Evolutionary conservation across 1,140 invertebrate genomes (phyloP).

Genomic region (Aphidius gifuensis): DNA sequence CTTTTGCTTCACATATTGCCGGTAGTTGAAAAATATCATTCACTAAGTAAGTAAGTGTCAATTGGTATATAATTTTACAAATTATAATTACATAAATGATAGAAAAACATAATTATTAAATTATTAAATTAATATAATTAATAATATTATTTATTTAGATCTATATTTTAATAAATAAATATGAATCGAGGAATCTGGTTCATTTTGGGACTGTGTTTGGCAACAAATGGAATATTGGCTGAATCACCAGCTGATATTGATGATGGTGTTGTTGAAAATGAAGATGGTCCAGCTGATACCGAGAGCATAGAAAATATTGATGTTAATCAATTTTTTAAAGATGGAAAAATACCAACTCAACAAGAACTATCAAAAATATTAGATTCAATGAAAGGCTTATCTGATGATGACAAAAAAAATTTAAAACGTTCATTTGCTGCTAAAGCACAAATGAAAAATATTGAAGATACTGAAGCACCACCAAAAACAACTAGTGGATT

Average conservation of each 20-base stretch:
- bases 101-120: background rate
- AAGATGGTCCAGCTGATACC: background rate
- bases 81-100: too few relatives aligned
- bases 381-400: slow-evolving; percentile 51
- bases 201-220: slow-evolving; percentile 9
- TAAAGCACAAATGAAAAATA: slow-evolving; percentile 48
- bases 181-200: slow-evolving; percentile 18
- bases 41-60: too few relatives aligned
- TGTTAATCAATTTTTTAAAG: slow-evolving; percentile 15
- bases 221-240: background rate
- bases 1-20: background rate
- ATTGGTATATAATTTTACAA: too few relatives aligned
- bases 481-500: slow-evolving; percentile 34
- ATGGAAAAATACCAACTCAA: slow-evolving; percentile 48
- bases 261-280: background rate
- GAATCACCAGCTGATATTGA: slow-evolving; percentile 7
- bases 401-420: slow-evolving; percentile 55
- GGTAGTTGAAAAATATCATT: background rate
- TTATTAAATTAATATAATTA: background rate
- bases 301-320: slow-evolving; percentile 12
- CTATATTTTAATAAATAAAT: background rate
- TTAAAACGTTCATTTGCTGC: slow-evolving; percentile 30
- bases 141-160: background rate
- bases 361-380: slow-evolving; percentile 58
- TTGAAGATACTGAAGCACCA: slow-evolving; percentile 21